A percentile compares a stretch with the other conserved stretches of the same genome.
Evolutionary conservation across 2,888 invertebrate genomes (phyloP).

Genomic region (Microplitis manilae): DNA sequence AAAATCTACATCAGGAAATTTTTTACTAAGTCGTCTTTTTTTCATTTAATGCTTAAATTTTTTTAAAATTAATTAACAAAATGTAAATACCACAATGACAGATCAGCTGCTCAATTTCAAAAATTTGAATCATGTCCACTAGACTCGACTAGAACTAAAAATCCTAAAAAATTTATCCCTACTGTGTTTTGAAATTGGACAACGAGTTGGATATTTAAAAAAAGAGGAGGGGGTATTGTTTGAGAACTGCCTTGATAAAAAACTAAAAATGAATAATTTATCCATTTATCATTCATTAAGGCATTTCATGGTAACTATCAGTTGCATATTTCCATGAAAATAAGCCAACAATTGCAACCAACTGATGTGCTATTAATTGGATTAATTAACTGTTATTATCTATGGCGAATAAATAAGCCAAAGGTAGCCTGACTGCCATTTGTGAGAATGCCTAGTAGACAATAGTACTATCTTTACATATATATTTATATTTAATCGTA

Average conservation of each 20-base stretch:
- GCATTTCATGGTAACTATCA: slow-evolving; percentile 23
- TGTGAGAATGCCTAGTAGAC: neutral
- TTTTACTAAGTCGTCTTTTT: no score
- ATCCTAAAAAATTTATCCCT: no score
- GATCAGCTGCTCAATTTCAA: no score
- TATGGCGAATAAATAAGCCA: slow-evolving; percentile 27
- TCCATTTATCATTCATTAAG: slow-evolving; percentile 12
- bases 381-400: slow-evolving; percentile 20
- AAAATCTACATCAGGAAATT: no score
- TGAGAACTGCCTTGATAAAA: neutral
- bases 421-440: neutral
- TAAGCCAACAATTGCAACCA: slow-evolving; percentile 59
- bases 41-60: no score
- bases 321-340: slow-evolving; percentile 67
- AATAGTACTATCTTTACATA: neutral
- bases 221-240: neutral
- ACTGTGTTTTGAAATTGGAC: no score
- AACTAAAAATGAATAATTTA: slow-evolving; percentile 20
- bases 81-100: no score
- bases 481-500: neutral
- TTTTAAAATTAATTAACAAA: no score
- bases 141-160: no score
- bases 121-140: no score
- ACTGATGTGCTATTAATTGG: neutral
- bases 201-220: neutral